Percentiles rank a stretch among this genome's conserved stretches.
These are phyloP conservation scores for Perognathus longimembris DNA, from an alignment of 2,113 vertebrate genomes.

Conservation along the genomic window DNA sequence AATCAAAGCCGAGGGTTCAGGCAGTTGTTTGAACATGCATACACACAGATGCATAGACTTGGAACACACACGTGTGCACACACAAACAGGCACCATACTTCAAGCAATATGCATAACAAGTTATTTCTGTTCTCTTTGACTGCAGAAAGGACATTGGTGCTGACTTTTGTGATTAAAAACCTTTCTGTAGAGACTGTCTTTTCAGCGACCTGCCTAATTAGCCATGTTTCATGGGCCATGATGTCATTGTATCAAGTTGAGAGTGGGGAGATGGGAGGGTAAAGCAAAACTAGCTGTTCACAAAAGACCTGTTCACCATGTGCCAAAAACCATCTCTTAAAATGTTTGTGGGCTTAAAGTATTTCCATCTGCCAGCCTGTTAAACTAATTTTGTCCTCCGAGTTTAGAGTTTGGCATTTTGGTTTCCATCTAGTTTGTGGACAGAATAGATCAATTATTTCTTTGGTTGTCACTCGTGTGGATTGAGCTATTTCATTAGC, in stretches of 20 bases:
- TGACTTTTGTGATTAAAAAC: conserved; percentile 63
- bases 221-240: conserved; percentile 67
- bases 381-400: conserved; percentile 69
- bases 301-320: conserved; percentile 77
- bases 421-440: conserved; percentile 43
- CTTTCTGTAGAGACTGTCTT: conserved; percentile 53
- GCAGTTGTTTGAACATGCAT: background rate
- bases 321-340: conserved; percentile 76
- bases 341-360: conserved; percentile 62
- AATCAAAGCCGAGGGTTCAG: background rate
- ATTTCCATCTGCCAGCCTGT: conserved; percentile 68
- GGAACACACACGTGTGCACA: background rate
- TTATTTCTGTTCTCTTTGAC: conserved; percentile 40
- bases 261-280: conserved; percentile 41
- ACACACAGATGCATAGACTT: background rate
- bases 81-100: background rate
- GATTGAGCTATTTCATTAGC: conserved; percentile 20
- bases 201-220: conserved; percentile 71
- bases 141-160: background rate
- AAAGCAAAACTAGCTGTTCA: conserved; percentile 65
- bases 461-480: conserved; percentile 20
- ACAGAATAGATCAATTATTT: conserved; percentile 41
- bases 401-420: conserved; percentile 52
- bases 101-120: background rate
- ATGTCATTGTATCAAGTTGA: conserved; percentile 74